Percentiles rank a stretch among this genome's conserved stretches.
Evolutionary conservation across 2,797 vertebrate genomes (phyloP).

Genomic region (Periparus ater): DNA sequence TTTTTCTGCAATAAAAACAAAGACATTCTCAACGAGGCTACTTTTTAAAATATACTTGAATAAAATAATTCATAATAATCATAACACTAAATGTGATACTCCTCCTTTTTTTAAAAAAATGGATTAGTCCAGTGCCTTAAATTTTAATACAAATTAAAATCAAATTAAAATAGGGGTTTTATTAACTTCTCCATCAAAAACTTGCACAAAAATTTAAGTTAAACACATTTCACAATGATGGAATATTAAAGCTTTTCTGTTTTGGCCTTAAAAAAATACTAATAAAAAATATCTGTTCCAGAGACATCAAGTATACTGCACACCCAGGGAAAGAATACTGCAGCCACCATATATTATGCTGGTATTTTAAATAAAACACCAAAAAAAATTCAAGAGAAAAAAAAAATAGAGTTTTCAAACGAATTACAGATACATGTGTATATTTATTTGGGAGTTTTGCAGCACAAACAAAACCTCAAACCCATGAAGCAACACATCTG

Average conservation of each 20-base stretch:
- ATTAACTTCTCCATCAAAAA: not conserved
- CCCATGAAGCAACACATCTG: not conserved
- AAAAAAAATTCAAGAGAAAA: not conserved
- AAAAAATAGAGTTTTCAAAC: not conserved
- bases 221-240: not conserved
- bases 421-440: not conserved
- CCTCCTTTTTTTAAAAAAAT: not conserved
- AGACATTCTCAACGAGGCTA: not conserved
- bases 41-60: not conserved
- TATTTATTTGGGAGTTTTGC: not conserved
- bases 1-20: constrained; percentile 6
- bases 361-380: not conserved
- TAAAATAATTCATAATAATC: not conserved
- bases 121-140: not conserved
- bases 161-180: not conserved
- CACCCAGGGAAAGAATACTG: not conserved
- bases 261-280: not conserved
- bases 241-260: not conserved
- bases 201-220: not conserved
- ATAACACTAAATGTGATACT: not conserved
- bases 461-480: not conserved
- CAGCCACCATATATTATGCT: not conserved
- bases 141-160: not conserved
- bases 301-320: not conserved
- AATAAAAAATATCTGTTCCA: not conserved